Evolutionary conservation across 2,113 vertebrate species (phyloP).

Genomic region (Hydrolagus affinis): DNA sequence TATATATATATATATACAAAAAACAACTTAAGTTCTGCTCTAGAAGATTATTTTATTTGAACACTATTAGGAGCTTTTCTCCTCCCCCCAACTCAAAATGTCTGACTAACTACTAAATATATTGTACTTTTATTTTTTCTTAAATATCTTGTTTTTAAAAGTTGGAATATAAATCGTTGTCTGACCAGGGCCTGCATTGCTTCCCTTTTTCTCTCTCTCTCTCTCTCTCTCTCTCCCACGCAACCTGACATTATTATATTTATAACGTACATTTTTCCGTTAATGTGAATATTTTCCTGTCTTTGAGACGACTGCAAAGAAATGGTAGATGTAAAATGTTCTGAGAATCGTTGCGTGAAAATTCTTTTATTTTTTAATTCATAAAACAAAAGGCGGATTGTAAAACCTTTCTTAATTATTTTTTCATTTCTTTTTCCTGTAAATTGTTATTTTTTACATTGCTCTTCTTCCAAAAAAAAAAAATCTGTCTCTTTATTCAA

Average conservation of each 20-base stretch:
- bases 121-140: neutral
- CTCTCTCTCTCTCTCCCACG: neutral
- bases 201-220: neutral
- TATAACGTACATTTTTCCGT: slow-evolving; percentile 29
- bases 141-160: slow-evolving; percentile 20
- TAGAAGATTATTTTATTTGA: slow-evolving; percentile 16
- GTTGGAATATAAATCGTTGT: slow-evolving; percentile 10
- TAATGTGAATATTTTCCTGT: slow-evolving; percentile 32
- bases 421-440: slow-evolving; percentile 35
- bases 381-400: slow-evolving; percentile 30
- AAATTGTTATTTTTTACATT: slow-evolving; percentile 42
- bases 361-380: slow-evolving; percentile 37
- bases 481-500: slow-evolving; percentile 48
- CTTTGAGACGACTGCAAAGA: slow-evolving; percentile 26
- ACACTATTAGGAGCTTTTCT: slow-evolving; percentile 19
- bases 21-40: too few species aligned
- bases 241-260: slow-evolving; percentile 22
- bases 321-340: slow-evolving; percentile 52
- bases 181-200: slow-evolving; percentile 7
- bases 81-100: neutral
- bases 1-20: too few species aligned
- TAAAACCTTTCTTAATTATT: slow-evolving; percentile 35
- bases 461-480: slow-evolving; percentile 60
- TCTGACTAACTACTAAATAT: slow-evolving; percentile 23
- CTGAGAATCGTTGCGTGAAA: slow-evolving; percentile 57